Percentiles rank a stretch among this genome's conserved stretches.
Evolutionary conservation across 2,888 invertebrate species (phyloP).

Genomic region (Zonitis immaculata): DNA sequence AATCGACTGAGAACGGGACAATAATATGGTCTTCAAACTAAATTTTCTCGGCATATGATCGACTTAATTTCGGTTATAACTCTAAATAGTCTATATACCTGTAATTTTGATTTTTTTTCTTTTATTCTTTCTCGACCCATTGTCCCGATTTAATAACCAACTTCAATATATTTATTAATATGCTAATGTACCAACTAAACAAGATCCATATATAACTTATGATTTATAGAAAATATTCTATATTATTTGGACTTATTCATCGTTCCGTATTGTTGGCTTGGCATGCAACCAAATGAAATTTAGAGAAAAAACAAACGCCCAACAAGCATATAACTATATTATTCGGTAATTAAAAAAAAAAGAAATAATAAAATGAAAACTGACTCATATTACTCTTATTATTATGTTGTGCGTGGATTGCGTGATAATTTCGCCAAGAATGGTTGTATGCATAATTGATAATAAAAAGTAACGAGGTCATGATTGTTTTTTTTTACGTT

Average conservation of each 20-base stretch:
- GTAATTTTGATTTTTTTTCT: constrained; percentile 33
- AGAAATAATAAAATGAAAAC: not conserved
- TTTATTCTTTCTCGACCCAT: constrained; percentile 21
- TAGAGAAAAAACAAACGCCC: too few relatives aligned
- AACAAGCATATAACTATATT: too few relatives aligned
- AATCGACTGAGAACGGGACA: constrained; percentile 34
- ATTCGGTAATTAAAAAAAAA: not conserved
- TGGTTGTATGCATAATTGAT: constrained; percentile 17
- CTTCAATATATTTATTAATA: constrained; percentile 23
- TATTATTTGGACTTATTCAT: constrained; percentile 1
- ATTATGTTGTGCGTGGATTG: constrained; percentile 15
- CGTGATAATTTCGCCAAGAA: constrained; percentile 14
- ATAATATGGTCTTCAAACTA: constrained; percentile 29
- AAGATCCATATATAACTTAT: constrained; percentile 3
- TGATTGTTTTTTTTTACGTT: not conserved
- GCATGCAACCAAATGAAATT: too few relatives aligned
- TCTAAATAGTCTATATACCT: constrained; percentile 14
- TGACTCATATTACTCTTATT: not conserved
- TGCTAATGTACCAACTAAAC: constrained; percentile 13
- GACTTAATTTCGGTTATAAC: constrained; percentile 18
- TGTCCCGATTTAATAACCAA: constrained; percentile 16
- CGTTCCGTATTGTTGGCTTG: not conserved
- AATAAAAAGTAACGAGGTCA: constrained; percentile 12
- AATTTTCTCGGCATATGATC: constrained; percentile 34
- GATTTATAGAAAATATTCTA: constrained; percentile 14